Evolutionary conservation across 2,797 vertebrate genomes (phyloP).

Genomic region (Centropyge bicolor): DNA sequence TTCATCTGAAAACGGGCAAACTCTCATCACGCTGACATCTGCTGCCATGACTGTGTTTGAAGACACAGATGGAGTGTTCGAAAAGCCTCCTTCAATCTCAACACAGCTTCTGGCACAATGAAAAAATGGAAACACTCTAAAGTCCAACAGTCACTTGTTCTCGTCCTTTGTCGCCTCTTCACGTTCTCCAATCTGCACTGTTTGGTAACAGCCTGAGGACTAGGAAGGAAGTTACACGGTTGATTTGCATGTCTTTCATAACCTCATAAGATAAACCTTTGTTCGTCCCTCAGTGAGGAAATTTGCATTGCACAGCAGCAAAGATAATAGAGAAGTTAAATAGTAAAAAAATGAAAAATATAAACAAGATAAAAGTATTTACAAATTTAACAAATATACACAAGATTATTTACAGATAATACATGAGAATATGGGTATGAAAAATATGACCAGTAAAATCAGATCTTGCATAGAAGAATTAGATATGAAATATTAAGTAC

Average conservation of each 20-base stretch:
- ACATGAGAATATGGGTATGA: too few relatives aligned
- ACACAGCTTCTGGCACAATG: conserved; percentile 3
- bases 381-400: too few relatives aligned
- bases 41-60: conserved; percentile 32
- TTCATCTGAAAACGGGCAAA: background rate
- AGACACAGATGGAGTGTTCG: conserved; percentile 60
- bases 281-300: too few relatives aligned
- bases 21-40: conserved; percentile 25
- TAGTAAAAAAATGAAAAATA: too few relatives aligned
- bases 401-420: too few relatives aligned
- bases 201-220: conserved; percentile 18
- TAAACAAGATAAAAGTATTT: too few relatives aligned
- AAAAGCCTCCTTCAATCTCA: conserved; percentile 19
- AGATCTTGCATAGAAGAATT: too few relatives aligned
- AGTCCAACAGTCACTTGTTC: conserved; percentile 19
- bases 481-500: too few relatives aligned
- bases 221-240: background rate
- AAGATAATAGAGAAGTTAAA: too few relatives aligned
- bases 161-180: conserved; percentile 28
- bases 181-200: conserved; percentile 6
- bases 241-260: background rate
- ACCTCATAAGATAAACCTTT: too few relatives aligned
- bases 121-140: conserved; percentile 51
- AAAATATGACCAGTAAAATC: too few relatives aligned
- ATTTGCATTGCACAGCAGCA: too few relatives aligned